phyloP scores from a whole-genome alignment of 1,140 invertebrate genomes.

The Akabosia matsudoensis region DNA sequence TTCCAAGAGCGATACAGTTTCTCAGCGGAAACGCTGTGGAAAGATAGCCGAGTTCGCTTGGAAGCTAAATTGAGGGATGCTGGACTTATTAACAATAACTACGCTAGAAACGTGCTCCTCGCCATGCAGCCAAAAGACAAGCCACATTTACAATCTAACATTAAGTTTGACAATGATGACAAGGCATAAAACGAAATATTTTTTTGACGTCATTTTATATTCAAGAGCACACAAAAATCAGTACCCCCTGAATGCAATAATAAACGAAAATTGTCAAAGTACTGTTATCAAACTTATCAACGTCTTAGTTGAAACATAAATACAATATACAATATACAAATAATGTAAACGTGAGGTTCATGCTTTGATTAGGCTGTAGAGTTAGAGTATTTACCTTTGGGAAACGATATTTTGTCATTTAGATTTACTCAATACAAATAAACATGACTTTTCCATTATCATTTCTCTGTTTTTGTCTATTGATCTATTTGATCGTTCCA shows the following conservation, averaged over 20 bases:
- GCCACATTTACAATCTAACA: constrained; percentile 38
- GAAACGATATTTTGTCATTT: too few species aligned
- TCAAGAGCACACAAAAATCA: background rate
- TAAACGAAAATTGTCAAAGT: background rate
- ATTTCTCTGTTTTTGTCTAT: too few species aligned
- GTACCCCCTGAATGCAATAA: background rate
- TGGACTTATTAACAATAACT: constrained; percentile 42
- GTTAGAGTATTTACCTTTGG: too few species aligned
- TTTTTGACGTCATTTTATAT: too few species aligned
- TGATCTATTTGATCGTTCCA: too few species aligned
- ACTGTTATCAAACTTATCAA: background rate
- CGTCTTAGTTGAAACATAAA: background rate
- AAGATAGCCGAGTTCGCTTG: constrained; percentile 36
- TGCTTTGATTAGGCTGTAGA: too few species aligned
- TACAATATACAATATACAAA: too few species aligned
- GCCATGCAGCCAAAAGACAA: constrained; percentile 42
- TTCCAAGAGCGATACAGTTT: constrained; percentile 41
- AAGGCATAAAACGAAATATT: too few species aligned
- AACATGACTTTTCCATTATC: too few species aligned
- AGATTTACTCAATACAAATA: too few species aligned
- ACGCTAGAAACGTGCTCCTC: constrained; percentile 39
- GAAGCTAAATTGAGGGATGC: constrained; percentile 41
- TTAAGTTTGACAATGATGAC: constrained; percentile 34
- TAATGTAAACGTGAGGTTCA: too few species aligned
- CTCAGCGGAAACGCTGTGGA: constrained; percentile 37